Evolutionary conservation across 2,797 vertebrate species (phyloP).

Genomic region (Orestias chungarensis): DNA sequence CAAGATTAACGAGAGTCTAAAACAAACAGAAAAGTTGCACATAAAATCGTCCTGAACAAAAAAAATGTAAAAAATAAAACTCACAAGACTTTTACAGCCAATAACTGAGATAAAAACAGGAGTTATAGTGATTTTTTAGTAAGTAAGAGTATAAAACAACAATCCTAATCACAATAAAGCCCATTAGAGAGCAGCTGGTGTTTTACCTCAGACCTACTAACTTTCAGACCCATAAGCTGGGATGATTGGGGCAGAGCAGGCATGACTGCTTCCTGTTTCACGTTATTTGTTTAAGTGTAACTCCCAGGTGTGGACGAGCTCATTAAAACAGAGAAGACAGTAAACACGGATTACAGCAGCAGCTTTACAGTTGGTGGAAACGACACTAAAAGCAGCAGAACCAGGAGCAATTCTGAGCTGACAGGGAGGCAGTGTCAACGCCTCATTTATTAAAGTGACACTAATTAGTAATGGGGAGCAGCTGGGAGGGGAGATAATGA

Average conservation of each 20-base stretch:
- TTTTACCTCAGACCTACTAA: too few relatives aligned
- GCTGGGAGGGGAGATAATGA: conserved; percentile 11
- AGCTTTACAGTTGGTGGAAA: conserved; percentile 9
- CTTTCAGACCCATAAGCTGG: neutral
- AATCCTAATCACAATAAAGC: too few relatives aligned
- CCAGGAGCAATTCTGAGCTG: neutral
- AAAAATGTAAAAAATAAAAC: too few relatives aligned
- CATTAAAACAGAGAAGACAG: conserved; percentile 8
- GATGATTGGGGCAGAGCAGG: neutral
- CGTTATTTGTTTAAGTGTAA: neutral
- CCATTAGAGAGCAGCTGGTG: too few relatives aligned
- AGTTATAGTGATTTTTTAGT: too few relatives aligned
- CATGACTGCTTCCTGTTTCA: conserved; percentile 9
- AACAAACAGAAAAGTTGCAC: neutral
- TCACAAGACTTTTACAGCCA: too few relatives aligned
- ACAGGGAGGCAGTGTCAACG: conserved; percentile 15
- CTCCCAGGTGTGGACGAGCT: conserved; percentile 12
- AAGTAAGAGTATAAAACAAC: too few relatives aligned
- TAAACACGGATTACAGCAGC: conserved; percentile 9
- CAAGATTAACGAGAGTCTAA: neutral
- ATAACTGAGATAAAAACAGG: too few relatives aligned
- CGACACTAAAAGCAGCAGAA: neutral
- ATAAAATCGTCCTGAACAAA: neutral
- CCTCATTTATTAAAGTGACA: conserved; percentile 22
- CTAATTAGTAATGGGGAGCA: conserved; percentile 19